phyloP scores from a whole-genome alignment of 2,113 vertebrate species.

The Setophaga kirtlandii region DNA sequence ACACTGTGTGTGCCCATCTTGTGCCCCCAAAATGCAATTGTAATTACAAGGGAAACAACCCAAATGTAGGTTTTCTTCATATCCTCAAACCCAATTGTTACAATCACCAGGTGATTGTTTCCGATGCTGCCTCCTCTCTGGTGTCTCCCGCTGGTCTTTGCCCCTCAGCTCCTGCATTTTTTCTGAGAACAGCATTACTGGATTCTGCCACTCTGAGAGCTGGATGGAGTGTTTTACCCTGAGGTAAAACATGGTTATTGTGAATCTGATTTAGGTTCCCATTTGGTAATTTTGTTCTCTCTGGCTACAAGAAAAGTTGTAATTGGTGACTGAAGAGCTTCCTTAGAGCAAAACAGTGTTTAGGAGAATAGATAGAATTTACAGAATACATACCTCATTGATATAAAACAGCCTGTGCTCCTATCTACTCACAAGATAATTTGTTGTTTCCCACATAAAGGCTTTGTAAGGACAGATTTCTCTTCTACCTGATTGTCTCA shows the following conservation, averaged over 20 bases:
- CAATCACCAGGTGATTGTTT: not conserved
- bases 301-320: not conserved
- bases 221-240: not conserved
- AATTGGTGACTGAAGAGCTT: slow-evolving; percentile 37
- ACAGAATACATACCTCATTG: not conserved
- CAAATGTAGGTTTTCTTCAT: not conserved
- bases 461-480: not conserved
- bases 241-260: not conserved
- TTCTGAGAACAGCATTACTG: not conserved
- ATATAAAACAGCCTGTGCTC: not conserved
- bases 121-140: not conserved
- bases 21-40: not conserved
- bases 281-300: slow-evolving; percentile 12
- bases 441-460: not conserved
- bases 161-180: not conserved
- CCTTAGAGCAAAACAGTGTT: not conserved
- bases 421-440: not conserved
- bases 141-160: accelerated
- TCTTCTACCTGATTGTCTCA: not conserved
- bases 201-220: not conserved
- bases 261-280: not conserved
- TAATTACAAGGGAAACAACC: not conserved
- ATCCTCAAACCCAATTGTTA: not conserved
- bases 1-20: not conserved
- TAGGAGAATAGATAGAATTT: not conserved